A percentile compares a stretch with the other conserved stretches of the same genome.
These are phyloP conservation scores for Scaptomyza tumidula DNA, from an alignment of 2,888 invertebrate species.

Conservation along the genomic window DNA sequence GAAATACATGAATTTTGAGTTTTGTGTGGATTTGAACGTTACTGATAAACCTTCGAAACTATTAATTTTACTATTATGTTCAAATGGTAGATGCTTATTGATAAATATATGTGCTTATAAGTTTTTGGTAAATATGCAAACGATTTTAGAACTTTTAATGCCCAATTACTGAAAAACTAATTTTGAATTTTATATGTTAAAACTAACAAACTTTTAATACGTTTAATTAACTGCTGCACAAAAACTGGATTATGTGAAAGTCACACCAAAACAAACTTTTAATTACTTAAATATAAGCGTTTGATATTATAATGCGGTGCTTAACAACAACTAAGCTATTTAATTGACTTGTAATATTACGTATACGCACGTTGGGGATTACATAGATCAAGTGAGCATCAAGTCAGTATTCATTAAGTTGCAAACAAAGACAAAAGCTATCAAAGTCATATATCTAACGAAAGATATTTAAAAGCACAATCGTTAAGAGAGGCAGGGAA, in stretches of 20 bases:
- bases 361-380: conserved; percentile 17
- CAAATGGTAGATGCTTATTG: too few relatives aligned
- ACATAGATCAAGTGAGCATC: conserved; percentile 12
- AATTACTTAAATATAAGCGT: not conserved
- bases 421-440: conserved; percentile 49
- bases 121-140: not conserved
- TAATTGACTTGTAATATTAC: conserved; percentile 32
- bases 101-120: too few relatives aligned
- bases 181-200: not conserved
- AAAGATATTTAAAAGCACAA: conserved; percentile 43
- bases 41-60: not conserved
- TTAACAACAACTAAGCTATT: conserved; percentile 2
- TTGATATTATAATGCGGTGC: not conserved
- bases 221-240: not conserved
- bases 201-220: not conserved
- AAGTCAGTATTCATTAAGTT: conserved; percentile 31
- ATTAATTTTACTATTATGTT: not conserved
- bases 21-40: not conserved
- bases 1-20: not conserved
- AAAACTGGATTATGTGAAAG: not conserved
- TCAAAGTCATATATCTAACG: conserved; percentile 45
- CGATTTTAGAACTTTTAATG: not conserved
- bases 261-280: not conserved
- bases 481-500: conserved; percentile 41
- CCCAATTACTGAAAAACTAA: not conserved